Evolutionary conservation across 2,113 vertebrate genomes (phyloP).

Genomic region (Caranx melampygus): DNA sequence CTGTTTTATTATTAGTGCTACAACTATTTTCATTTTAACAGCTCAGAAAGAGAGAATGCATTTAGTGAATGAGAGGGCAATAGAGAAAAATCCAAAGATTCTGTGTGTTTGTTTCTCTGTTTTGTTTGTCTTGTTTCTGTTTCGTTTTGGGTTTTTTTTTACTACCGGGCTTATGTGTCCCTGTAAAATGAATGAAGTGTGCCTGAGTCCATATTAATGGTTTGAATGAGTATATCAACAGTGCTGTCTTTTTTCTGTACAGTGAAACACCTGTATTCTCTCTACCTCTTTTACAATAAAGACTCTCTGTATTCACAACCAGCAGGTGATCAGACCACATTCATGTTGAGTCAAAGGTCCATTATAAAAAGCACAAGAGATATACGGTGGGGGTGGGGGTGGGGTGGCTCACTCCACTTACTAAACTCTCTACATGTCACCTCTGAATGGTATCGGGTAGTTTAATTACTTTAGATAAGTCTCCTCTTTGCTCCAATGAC

Average conservation of each 20-base stretch:
- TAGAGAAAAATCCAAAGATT: slow-evolving; percentile 87
- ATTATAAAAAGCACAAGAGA: neutral
- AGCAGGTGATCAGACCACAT: neutral
- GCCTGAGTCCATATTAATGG: slow-evolving; percentile 73
- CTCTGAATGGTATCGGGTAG: too few relatives aligned
- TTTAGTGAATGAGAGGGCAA: slow-evolving; percentile 79
- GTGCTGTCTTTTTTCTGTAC: slow-evolving; percentile 87
- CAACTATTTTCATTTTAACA: slow-evolving; percentile 74
- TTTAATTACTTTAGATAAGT: too few relatives aligned
- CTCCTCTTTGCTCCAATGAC: too few relatives aligned
- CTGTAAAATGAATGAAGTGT: slow-evolving; percentile 74
- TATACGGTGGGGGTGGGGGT: neutral
- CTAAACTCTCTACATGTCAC: too few relatives aligned
- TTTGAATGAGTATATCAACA: slow-evolving; percentile 83
- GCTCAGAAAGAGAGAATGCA: slow-evolving; percentile 77
- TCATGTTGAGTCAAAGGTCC: neutral
- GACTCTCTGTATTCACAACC: slow-evolving; percentile 86
- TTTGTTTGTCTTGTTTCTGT: slow-evolving; percentile 49
- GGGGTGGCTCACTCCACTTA: neutral
- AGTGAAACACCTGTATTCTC: slow-evolving; percentile 88
- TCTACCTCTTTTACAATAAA: slow-evolving; percentile 92
- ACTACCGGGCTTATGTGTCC: slow-evolving; percentile 71
- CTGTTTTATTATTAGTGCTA: slow-evolving; percentile 76
- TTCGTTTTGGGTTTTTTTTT: slow-evolving; percentile 60
- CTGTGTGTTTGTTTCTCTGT: slow-evolving; percentile 80